Base-by-base conservation (phyloP, 1,140 invertebrate species). In the Diabrotica virgifera region DNA sequence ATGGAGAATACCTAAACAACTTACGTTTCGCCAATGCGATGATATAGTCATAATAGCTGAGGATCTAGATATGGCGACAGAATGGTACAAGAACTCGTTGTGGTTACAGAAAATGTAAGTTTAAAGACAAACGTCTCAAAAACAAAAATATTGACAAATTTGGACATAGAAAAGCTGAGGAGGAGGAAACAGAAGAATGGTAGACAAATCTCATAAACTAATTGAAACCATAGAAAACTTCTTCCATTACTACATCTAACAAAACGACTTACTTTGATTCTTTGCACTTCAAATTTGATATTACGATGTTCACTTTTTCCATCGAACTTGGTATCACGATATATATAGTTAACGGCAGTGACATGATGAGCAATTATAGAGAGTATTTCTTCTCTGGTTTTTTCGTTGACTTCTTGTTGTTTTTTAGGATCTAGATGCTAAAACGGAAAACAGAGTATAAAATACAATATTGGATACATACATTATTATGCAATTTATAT, bases 341-440 rank as follows among this genome's bases (percentile, higher is more conserved):
- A 99, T 78, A 99, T 99, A 77, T 94, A 94, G 84, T 98, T 99
- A 69, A 99, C 95, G 61, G 96, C 97, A 73, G 96, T 97, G 54
- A 99, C 96, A 80, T 99, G 97, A 80, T 96, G 96, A 50, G 96
- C 94, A 80, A 99, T 98, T 63, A 99, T 83, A 0, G 95, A 96
- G 62, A 97, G 85, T 76, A 99, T 99, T 84, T 99, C 97, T 81
- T 99, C 96, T 57, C 93, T 84, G 6, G 94, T 96, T 82, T 95
- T 96, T 76, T 90, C 90, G 71, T 88, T 86, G 35, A 87, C 83
- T 75, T 88, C 86, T 59, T 65, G 77, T 75, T 82, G 84, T 70
- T 85, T 85, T 59, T 78, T 79, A 7, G 82, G 82, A 76, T 91
- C 88, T 36, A 81, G 80, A 73, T 90, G 88, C 81, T 90, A 52